phyloP scores from a whole-genome alignment of 2,797 vertebrate species.

The Zonotrichia albicollis region DNA sequence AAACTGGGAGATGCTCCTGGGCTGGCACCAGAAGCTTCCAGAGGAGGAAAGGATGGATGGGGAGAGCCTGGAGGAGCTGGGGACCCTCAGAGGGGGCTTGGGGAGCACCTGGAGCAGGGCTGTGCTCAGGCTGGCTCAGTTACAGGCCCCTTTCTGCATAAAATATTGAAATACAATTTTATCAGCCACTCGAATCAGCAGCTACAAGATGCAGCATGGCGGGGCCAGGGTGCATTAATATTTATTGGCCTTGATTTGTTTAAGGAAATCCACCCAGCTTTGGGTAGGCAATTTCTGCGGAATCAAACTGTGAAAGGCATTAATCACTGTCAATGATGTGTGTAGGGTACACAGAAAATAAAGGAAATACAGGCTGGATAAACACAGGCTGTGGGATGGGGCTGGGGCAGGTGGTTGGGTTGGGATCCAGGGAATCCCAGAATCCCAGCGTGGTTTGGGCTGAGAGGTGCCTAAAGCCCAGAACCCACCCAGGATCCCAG shows the following conservation, averaged over 20 bases:
- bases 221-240: conserved; percentile 64
- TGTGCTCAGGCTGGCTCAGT: background rate
- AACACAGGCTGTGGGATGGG: background rate
- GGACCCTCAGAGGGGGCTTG: background rate
- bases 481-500: fast-evolving
- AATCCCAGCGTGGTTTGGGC: background rate
- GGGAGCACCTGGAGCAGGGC: background rate
- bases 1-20: background rate
- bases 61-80: background rate
- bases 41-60: background rate
- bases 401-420: background rate
- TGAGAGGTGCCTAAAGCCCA: background rate
- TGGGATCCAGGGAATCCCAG: background rate
- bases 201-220: conserved; percentile 2
- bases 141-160: background rate
- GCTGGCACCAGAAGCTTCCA: background rate
- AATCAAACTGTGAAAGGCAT: conserved; percentile 40
- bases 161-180: conserved; percentile 51
- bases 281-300: conserved; percentile 2
- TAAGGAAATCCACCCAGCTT: conserved; percentile 41
- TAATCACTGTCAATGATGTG: background rate
- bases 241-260: conserved; percentile 70
- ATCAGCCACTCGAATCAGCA: conserved; percentile 52
- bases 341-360: background rate
- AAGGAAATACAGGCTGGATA: background rate